Evolutionary conservation across 1,140 invertebrate species (phyloP), one percentile per base, ranked within the genome.

Genomic region (Temnothorax nylanderi): DNA sequence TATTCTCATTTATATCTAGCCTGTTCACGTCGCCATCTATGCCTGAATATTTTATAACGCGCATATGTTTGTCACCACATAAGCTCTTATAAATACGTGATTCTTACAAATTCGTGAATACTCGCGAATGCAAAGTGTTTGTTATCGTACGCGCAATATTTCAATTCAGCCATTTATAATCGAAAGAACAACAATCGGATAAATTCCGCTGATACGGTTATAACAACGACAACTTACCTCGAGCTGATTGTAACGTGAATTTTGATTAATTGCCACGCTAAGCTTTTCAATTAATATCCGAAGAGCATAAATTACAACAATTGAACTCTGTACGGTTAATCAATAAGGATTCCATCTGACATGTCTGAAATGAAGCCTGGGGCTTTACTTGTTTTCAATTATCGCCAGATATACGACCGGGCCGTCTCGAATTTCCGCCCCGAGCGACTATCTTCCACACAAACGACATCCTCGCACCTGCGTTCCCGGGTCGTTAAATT

Each of bases 41-140:
- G 64, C 41, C 16, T 44, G 16, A 81, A 81, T 81, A 56, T 69
- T 69, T 71, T 18, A 58, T 56, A 41, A 67, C 13, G 47, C 32
- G 26, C 26, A 26, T 26, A 26, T 26, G 26, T 26, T 65, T 54
- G 10, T n/a, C n/a, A n/a, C 7, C 6, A 5, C 13, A 11, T 44
- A 67, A 44, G 2, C 44, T 44, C n/a, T 37, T 67, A 54, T 26
- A 69, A 56, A 16, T 41, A 51, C 4, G 6, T 8, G 32, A 41
- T n/a, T 44, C 13, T 37, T 67, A 54, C 18, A 69, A 41, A 21
- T 54, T 37, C 4, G 6, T 11, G 16, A 41, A 49, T 13, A 3
- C 16, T 67, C 47, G 16, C 4, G 7, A 34, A 62, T 62, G 21
- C 26, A 44, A 44, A 47, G 26, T 47, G 11, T 37, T 47, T 47